phyloP scores from a whole-genome alignment of 2,113 vertebrate genomes.

The Synodontis membranacea region DNA sequence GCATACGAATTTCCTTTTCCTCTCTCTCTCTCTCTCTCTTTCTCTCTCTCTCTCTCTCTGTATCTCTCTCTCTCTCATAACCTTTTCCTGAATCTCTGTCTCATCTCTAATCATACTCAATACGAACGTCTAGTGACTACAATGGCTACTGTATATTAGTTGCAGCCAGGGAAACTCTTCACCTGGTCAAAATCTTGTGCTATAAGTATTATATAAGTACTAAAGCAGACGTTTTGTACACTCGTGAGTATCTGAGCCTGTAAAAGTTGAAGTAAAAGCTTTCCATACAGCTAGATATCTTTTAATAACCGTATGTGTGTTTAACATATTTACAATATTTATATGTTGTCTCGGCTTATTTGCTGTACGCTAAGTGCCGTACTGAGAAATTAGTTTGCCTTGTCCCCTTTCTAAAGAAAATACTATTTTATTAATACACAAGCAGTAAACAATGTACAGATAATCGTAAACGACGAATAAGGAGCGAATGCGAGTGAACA shows the following conservation, averaged over 20 bases:
- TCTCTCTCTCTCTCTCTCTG: background rate
- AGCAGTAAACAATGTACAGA: background rate
- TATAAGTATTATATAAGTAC: background rate
- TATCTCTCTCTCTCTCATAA: too few relatives aligned
- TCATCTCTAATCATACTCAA: background rate
- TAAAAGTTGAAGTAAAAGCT: background rate
- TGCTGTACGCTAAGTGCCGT: background rate
- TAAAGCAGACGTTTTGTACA: background rate
- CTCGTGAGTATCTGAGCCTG: background rate
- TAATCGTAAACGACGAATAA: background rate
- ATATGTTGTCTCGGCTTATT: background rate
- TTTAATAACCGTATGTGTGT: background rate
- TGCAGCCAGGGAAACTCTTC: background rate
- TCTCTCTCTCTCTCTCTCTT: background rate
- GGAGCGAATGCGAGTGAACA: background rate
- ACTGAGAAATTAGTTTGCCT: background rate
- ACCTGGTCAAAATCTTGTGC: too few relatives aligned
- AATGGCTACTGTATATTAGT: background rate
- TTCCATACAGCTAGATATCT: background rate
- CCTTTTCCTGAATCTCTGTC: background rate
- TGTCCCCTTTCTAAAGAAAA: background rate
- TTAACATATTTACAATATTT: background rate
- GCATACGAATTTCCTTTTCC: background rate
- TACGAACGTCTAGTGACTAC: background rate
- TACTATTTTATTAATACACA: background rate